Percentiles rank a stretch among this genome's conserved stretches.
Evolutionary conservation across 2,113 vertebrate genomes (phyloP).

Genomic region (Petrocephalus zakoni): DNA sequence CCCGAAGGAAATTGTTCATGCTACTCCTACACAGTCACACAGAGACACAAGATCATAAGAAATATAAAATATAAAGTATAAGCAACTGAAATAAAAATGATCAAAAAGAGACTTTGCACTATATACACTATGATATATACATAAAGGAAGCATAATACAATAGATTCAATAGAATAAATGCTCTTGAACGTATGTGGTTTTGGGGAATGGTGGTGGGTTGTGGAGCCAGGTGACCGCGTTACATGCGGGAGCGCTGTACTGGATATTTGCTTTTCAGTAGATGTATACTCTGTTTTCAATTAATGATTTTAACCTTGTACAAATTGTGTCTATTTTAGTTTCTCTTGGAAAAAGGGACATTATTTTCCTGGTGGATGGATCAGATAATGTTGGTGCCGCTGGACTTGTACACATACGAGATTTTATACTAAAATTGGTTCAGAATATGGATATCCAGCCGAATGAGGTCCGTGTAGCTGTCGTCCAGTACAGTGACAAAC

Average conservation of each 20-base stretch:
- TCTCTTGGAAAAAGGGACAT: constrained; percentile 74
- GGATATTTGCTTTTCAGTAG: background rate
- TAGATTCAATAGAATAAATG: no score
- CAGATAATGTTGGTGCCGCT: constrained; percentile 49
- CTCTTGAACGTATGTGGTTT: background rate
- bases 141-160: no score
- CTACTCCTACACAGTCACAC: no score
- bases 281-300: background rate
- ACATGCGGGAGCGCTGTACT: background rate
- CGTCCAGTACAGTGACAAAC: constrained; percentile 75
- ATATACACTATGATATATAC: no score
- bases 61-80: no score
- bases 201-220: background rate
- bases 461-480: constrained; percentile 74
- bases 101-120: no score
- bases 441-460: constrained; percentile 72
- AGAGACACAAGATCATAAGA: no score
- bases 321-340: constrained; percentile 37
- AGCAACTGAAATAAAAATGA: no score
- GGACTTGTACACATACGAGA: constrained; percentile 83
- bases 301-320: background rate
- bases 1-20: no score
- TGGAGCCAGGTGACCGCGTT: background rate
- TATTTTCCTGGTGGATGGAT: constrained; percentile 90
- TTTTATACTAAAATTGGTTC: constrained; percentile 73